Evolutionary conservation across 1,140 invertebrate genomes (phyloP), one percentile per base, ranked within the genome.

Genomic region (Brachionus rotundiformis): DNA sequence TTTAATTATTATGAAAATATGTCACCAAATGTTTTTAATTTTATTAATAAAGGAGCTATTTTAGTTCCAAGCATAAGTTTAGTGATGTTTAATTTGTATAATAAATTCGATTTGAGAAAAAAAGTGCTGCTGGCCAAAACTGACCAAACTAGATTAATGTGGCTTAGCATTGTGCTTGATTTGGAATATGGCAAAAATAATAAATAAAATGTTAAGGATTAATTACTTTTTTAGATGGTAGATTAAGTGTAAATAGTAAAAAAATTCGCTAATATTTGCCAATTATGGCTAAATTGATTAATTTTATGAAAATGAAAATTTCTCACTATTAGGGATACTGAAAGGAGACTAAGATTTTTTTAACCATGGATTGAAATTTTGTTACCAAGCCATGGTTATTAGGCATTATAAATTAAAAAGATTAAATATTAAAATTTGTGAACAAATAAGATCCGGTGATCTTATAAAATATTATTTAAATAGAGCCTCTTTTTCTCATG

Each of bases 1-100:
- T 73, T 73, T 27, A 73, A 73, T 44, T 73, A 73, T n/a, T 73
- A 44, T 27, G 68, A 73, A 44, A 73, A 73, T 41, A 11, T 73
- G 36, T 23, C 68, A 10, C 68, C 33, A 2, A 41, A 73, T 19
- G 25, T 73, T 25, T 25, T 44, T 13, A 68, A 68, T n/a, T 68
- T 36, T 19, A 33, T 68, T 7, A 68, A 3, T 4, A 33, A 36
- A n/a, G 63, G 33, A 19, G 16, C 10, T 11, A 33, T 31, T 68
- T 13, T 68, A 23, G 13, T 68, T 10, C 63, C 10, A 13, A 68
- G 16, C 36, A 6, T 68, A 1, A 68, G 63, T 68, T 36, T 68
- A n/a, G 10, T 68, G 6, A 68, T 68, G 63, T 68, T 68, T 19
- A 68, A 33, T 68, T 68, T 68, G 63, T 31, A 13, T n/a, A 31